Evolutionary conservation across 92 coral and sea anemone genomes (phyloP).

Genomic region (Epizoanthus illoricatus): DNA sequence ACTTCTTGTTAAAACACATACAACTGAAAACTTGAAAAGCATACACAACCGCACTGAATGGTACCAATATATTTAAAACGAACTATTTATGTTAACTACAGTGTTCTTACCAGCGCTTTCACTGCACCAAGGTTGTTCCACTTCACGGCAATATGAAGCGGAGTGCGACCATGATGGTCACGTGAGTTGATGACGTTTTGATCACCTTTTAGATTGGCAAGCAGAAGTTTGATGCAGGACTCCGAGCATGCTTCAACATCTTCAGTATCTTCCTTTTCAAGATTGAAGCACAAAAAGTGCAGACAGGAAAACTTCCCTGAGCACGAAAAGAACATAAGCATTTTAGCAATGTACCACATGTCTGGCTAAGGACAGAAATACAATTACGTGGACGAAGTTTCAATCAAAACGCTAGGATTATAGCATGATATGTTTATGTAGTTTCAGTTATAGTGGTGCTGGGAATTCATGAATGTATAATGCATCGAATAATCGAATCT

Average conservation of each 20-base stretch:
- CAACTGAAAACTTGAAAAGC: no score
- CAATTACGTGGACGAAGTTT: no score
- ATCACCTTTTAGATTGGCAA: constrained; percentile 38
- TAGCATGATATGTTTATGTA: no score
- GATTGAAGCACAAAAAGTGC: constrained; percentile 55
- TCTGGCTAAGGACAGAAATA: no score
- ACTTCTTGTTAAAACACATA: no score
- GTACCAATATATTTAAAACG: no score
- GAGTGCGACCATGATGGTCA: constrained; percentile 77
- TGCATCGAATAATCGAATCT: no score
- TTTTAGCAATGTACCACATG: background rate
- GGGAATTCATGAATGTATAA: no score
- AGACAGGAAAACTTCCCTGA: constrained; percentile 75
- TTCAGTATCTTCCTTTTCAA: constrained; percentile 32
- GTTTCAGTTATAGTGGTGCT: no score
- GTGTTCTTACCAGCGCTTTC: constrained; percentile 59
- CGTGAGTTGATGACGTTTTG: constrained; percentile 56
- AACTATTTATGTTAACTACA: background rate
- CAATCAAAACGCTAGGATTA: no score
- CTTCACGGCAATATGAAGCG: constrained; percentile 77
- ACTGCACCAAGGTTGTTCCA: constrained; percentile 62
- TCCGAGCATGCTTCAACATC: constrained; percentile 24
- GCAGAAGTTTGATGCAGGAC: constrained; percentile 29
- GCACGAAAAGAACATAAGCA: background rate
- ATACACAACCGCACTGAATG: no score